Base-by-base conservation (phyloP, 2,888 invertebrate genomes). In the Polymixis flavicincta region DNA sequence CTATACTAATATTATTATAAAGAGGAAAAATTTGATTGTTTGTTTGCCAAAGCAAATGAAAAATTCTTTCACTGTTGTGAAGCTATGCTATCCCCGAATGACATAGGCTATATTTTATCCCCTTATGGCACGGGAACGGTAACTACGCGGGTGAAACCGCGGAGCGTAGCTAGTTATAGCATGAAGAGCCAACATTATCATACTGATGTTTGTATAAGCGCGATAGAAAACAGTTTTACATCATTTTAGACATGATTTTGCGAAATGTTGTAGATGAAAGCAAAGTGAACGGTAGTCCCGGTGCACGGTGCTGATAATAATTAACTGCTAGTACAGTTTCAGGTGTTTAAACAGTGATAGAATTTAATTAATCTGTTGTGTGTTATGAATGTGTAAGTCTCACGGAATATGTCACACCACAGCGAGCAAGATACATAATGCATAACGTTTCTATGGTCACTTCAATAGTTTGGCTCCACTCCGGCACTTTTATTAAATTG, bases 391-490 rank as follows among this genome's bases (percentile, higher is more conserved):
- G 86, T 83, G 78, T 71, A 76, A 75, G 75, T 67, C 71, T 77
- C 75, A 79, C 68, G 85, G 85, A 84, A 87, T 87, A 78, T 72
- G 79, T 77, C 57, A 55, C 83, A 71, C 61, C 55, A 76, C 79
- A 67, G 78, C 81, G 80, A 71, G 78, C 69, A 63, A 65, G 52
- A 87, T 90, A 87, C 88, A 90, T 90, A 86, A 90, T 89, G 83
- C 86, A 92, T 87, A 71, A 74, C 83, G 85, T 89, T 90, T 89
- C 89, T 86, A 88, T 82, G 75, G 64, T 74, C 78, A 77, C 70
- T 74, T 76, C 76, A 75, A 83, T 72, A 76, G 64, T 57, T 75
- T 74, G 68, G 72, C 54, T 82, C 65, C 64, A 83, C 79, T 78
- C 76, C 70, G 52, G 19, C 54, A 65, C 60, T 65, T 61, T 22